phyloP scores from a whole-genome alignment of 1,140 invertebrate genomes.

The Grapholita molesta region DNA sequence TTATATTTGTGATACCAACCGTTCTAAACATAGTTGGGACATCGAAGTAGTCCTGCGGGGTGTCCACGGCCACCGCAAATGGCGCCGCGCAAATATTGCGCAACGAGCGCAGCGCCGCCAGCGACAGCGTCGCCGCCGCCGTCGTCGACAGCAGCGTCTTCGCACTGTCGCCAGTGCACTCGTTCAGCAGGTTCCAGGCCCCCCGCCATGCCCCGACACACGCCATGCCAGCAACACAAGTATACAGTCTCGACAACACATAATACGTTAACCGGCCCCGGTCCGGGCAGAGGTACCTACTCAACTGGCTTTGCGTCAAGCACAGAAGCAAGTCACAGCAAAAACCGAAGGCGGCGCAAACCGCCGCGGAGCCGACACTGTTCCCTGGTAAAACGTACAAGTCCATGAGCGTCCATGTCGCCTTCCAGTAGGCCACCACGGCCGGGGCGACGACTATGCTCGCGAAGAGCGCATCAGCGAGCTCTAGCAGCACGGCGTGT shows the following conservation, averaged over 20 bases:
- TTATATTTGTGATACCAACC: constrained; percentile 42
- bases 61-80: constrained; percentile 86
- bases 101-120: constrained; percentile 82
- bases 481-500: constrained; percentile 81
- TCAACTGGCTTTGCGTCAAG: constrained; percentile 82
- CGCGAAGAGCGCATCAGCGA: constrained; percentile 85
- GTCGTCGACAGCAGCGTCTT: constrained; percentile 80
- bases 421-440: constrained; percentile 91
- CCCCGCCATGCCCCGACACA: constrained; percentile 93
- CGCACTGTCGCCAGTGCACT: constrained; percentile 82
- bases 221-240: constrained; percentile 84
- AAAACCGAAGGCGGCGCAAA: constrained; percentile 84
- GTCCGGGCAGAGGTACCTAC: constrained; percentile 82
- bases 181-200: constrained; percentile 86
- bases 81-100: constrained; percentile 91
- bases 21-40: constrained; percentile 89
- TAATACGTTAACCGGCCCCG: constrained; percentile 84
- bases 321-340: constrained; percentile 83
- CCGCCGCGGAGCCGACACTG: constrained; percentile 78
- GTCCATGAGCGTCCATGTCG: constrained; percentile 89
- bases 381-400: constrained; percentile 82
- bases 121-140: constrained; percentile 80
- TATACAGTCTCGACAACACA: constrained; percentile 85
- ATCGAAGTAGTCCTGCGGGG: constrained; percentile 86
- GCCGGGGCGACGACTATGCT: constrained; percentile 85